phyloP scores from a whole-genome alignment of 2,888 invertebrate genomes.

The Ochropacha duplaris region DNA sequence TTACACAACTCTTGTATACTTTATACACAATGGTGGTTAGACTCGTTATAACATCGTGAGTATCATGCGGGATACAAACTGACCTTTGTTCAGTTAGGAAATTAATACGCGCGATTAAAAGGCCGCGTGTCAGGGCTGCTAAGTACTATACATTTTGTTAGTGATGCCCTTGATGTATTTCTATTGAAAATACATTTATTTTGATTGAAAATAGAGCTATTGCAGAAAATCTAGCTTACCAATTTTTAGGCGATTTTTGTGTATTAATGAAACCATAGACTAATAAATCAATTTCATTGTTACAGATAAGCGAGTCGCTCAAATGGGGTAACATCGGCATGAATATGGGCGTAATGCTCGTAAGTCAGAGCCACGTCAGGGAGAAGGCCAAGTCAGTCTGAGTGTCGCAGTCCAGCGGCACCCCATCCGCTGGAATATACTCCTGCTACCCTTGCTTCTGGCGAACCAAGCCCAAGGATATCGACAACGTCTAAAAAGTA shows the following conservation, averaged over 20 bases:
- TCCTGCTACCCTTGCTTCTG: slow-evolving; percentile 72
- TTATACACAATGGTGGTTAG: neutral
- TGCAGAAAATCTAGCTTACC: no score
- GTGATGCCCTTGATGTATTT: neutral
- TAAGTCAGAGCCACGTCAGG: slow-evolving; percentile 77
- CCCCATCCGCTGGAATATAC: slow-evolving; percentile 56
- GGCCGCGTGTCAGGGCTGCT: neutral
- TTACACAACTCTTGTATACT: neutral
- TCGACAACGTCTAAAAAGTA: slow-evolving; percentile 60
- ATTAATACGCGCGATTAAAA: neutral
- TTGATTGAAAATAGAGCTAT: no score
- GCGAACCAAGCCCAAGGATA: slow-evolving; percentile 57
- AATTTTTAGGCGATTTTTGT: neutral
- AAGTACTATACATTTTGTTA: no score
- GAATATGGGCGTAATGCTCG: slow-evolving; percentile 86
- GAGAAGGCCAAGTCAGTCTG: slow-evolving; percentile 77
- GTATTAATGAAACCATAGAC: neutral
- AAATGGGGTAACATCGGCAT: slow-evolving; percentile 88
- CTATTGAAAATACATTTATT: no score
- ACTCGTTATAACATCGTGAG: neutral
- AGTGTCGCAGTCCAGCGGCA: slow-evolving; percentile 64
- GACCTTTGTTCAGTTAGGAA: neutral
- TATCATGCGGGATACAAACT: neutral
- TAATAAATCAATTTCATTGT: slow-evolving; percentile 55
- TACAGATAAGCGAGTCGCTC: slow-evolving; percentile 87